phyloP scores from a whole-genome alignment of 2,797 vertebrate species.

The Nannoperca obscura region DNA sequence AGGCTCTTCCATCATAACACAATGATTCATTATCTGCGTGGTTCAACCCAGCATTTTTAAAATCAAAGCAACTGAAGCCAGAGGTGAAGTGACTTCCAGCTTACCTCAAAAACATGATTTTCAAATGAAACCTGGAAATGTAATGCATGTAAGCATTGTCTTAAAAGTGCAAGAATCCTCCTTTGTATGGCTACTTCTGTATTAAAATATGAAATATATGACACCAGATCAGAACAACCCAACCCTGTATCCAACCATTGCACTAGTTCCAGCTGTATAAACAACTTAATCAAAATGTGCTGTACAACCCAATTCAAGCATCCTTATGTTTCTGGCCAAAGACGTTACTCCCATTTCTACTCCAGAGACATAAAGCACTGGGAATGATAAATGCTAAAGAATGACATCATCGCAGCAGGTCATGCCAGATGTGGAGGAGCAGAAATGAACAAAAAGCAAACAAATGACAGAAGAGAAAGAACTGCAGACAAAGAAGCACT shows the following conservation, averaged over 20 bases:
- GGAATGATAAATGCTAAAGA: slow-evolving; percentile 26
- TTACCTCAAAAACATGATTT: neutral
- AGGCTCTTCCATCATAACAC: slow-evolving; percentile 7
- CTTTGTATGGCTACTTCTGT: slow-evolving; percentile 9
- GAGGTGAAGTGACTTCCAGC: neutral
- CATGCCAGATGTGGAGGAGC: slow-evolving; percentile 51
- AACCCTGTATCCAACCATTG: slow-evolving; percentile 47
- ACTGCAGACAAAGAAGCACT: slow-evolving; percentile 18
- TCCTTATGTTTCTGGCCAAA: slow-evolving; percentile 34
- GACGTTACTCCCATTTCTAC: slow-evolving; percentile 8
- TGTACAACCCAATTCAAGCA: slow-evolving; percentile 40
- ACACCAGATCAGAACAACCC: slow-evolving; percentile 36
- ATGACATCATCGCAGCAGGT: slow-evolving; percentile 46
- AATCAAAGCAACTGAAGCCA: slow-evolving; percentile 1
- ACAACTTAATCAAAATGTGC: slow-evolving; percentile 40
- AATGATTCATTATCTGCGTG: slow-evolving; percentile 11
- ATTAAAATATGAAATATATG: slow-evolving; percentile 26
- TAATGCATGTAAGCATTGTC: neutral
- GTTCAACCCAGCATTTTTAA: slow-evolving; percentile 12
- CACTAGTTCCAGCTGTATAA: slow-evolving; percentile 59
- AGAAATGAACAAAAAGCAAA: slow-evolving; percentile 47
- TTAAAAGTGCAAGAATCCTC: neutral
- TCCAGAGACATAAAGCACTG: slow-evolving; percentile 32
- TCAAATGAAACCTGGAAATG: neutral
- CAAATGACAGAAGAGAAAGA: slow-evolving; percentile 23